Percentiles rank a stretch among this genome's conserved stretches.
Conservation (phyloP, 2,888 invertebrate genomes). For the Dendrolimus pini region DNA sequence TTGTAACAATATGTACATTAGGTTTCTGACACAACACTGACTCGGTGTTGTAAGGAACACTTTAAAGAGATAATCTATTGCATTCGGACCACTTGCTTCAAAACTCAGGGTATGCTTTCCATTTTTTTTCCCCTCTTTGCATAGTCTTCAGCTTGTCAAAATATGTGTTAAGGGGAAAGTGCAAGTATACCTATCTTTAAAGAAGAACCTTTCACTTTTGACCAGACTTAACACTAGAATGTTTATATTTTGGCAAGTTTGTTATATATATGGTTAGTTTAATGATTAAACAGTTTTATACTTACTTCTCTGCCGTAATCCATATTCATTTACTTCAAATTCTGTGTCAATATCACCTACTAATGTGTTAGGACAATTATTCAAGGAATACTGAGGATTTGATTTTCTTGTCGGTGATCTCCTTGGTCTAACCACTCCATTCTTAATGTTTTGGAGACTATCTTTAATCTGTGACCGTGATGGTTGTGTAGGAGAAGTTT, state of each 20-base stretch:
- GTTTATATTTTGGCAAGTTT: no score
- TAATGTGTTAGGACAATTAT: conserved; percentile 42
- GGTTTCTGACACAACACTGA: no score
- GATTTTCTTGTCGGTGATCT: conserved; percentile 28
- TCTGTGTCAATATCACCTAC: conserved; percentile 35
- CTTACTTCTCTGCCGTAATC: conserved; percentile 47
- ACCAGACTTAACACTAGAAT: no score
- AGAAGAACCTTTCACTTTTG: no score
- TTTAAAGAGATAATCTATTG: background rate
- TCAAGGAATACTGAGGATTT: conserved; percentile 29
- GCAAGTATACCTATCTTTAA: no score
- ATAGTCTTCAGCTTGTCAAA: no score
- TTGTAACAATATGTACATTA: no score
- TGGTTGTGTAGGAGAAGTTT: conserved; percentile 24
- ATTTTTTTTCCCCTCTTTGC: no score
- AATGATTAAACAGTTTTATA: conserved; percentile 6
- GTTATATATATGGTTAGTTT: no score
- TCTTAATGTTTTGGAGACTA: conserved; percentile 17
- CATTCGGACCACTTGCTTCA: no score
- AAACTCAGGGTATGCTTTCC: no score
- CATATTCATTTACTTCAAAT: conserved; percentile 24
- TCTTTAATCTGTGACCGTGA: conserved; percentile 25
- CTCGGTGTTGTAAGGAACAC: background rate
- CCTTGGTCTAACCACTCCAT: conserved; percentile 16
- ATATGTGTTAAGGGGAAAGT: no score